These are phyloP conservation scores for Lepus americanus DNA, from an alignment of 2,113 vertebrate species.

Conservation along the genomic window DNA sequence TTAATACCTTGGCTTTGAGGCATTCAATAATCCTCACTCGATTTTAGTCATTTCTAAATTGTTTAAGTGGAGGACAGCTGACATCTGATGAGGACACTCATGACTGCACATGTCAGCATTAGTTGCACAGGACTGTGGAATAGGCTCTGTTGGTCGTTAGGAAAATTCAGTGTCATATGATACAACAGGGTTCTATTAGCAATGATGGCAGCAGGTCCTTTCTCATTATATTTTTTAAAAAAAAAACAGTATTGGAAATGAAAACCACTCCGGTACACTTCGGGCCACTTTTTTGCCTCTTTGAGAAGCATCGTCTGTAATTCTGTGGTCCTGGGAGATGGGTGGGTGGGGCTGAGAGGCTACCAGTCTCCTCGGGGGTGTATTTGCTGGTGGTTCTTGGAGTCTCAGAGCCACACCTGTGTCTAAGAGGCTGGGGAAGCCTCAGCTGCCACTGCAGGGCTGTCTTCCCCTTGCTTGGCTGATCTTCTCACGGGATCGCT, in stretches of 20 bases:
- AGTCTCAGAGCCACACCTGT: accelerated
- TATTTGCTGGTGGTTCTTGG: not conserved
- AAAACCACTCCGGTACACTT: not conserved
- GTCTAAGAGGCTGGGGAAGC: not conserved
- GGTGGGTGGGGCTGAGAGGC: not conserved
- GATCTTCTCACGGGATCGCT: not conserved
- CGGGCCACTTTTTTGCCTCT: not conserved
- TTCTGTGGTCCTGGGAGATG: not conserved
- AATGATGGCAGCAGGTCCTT: not conserved
- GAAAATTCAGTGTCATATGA: not conserved
- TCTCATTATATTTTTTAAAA: not conserved
- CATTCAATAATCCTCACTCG: not conserved
- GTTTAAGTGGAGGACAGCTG: constrained; percentile 20
- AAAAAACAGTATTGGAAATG: not conserved
- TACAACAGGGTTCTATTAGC: not conserved
- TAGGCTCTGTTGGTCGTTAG: constrained; percentile 18
- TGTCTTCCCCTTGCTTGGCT: not conserved
- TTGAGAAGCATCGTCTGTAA: not conserved
- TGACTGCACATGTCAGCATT: accelerated
- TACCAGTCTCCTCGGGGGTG: not conserved
- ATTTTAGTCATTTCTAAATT: not conserved
- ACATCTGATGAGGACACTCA: constrained; percentile 10
- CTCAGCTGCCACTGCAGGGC: accelerated
- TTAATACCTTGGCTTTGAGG: not conserved
- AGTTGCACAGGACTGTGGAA: not conserved